Evolutionary conservation across 2,888 invertebrate genomes (phyloP).

Genomic region (Drosophila kuntzei): DNA sequence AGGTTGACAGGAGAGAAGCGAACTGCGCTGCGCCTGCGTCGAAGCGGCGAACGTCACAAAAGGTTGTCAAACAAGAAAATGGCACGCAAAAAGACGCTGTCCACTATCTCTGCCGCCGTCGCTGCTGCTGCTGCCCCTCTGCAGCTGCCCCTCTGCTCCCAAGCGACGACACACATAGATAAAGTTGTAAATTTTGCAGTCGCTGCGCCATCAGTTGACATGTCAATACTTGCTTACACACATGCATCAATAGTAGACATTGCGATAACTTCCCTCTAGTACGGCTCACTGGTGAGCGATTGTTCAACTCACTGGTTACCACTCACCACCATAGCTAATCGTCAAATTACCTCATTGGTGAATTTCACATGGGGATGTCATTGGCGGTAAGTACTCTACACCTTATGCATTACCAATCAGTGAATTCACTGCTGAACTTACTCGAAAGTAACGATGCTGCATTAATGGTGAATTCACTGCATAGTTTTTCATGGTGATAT

Average conservation of each 20-base stretch:
- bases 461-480: no score
- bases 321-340: no score
- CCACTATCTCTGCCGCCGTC: slow-evolving; percentile 8
- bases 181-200: slow-evolving; percentile 78
- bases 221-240: slow-evolving; percentile 65
- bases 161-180: slow-evolving; percentile 75
- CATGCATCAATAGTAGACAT: slow-evolving; percentile 11
- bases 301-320: no score
- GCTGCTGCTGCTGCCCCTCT: slow-evolving; percentile 15
- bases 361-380: no score
- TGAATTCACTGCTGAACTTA: no score
- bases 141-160: slow-evolving; percentile 4
- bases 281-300: no score
- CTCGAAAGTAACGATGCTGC: no score
- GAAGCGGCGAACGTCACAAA: slow-evolving; percentile 57
- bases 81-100: slow-evolving; percentile 51
- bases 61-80: slow-evolving; percentile 81
- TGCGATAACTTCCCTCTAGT: no score
- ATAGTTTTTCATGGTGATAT: no score
- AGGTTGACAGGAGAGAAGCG: slow-evolving; percentile 67
- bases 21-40: slow-evolving; percentile 18
- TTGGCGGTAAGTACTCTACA: no score
- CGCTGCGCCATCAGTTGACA: slow-evolving; percentile 60
- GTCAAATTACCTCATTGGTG: no score
- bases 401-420: no score